A percentile compares a stretch with the other conserved stretches of the same genome.
phyloP scores from a whole-genome alignment of 2,113 vertebrate genomes.

The Elachura formosa region DNA sequence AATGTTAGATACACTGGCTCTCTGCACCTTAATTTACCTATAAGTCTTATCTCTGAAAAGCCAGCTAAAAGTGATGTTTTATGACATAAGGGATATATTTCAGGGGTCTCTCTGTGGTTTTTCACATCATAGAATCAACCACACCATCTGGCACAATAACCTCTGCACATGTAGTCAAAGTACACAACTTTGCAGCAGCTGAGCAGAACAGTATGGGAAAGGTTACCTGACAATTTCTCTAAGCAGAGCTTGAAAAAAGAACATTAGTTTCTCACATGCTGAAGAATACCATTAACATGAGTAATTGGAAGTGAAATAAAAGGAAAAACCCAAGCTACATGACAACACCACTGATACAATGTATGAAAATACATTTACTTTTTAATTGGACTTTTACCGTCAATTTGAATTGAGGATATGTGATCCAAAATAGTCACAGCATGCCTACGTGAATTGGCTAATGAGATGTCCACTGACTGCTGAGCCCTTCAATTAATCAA shows the following conservation, averaged over 20 bases:
- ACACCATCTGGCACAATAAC: constrained; percentile 49
- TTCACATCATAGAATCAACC: background rate
- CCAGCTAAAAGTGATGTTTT: constrained; percentile 30
- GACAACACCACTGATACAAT: constrained; percentile 36
- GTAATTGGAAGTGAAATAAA: constrained; percentile 41
- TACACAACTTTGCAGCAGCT: background rate
- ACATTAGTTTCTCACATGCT: background rate
- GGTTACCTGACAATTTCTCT: background rate
- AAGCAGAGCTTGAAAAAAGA: constrained; percentile 7
- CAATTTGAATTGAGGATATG: constrained; percentile 50
- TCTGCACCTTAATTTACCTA: constrained; percentile 7
- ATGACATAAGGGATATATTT: constrained; percentile 31
- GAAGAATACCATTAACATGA: constrained; percentile 46
- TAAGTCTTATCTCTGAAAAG: background rate
- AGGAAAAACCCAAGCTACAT: constrained; percentile 17
- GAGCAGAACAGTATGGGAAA: background rate
- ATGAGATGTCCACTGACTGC: constrained; percentile 72
- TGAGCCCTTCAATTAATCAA: constrained; percentile 63
- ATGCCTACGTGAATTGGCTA: constrained; percentile 61
- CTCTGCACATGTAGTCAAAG: background rate
- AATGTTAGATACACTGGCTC: background rate
- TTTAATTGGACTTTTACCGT: constrained; percentile 65
- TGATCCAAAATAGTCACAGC: constrained; percentile 65
- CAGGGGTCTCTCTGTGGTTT: constrained; percentile 16
- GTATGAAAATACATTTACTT: constrained; percentile 53